phyloP scores from a whole-genome alignment of 2,888 invertebrate genomes.

The Cephus runcator region DNA sequence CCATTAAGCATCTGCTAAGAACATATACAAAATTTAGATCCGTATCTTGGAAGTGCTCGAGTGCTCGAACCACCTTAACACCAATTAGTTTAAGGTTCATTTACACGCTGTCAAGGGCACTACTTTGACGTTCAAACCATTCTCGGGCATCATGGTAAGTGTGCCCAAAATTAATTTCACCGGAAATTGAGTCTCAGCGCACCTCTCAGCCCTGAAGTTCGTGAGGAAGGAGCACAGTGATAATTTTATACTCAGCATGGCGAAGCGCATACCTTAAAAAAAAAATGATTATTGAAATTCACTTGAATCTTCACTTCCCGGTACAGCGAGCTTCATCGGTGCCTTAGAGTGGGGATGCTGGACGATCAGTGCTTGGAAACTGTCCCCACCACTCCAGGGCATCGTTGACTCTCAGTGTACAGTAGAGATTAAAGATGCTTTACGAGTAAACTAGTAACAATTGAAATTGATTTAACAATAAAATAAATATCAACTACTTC shows the following conservation, averaged over 20 bases:
- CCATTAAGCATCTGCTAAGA: too few relatives aligned
- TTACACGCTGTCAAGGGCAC: neutral
- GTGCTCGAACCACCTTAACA: too few relatives aligned
- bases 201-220: neutral
- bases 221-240: neutral
- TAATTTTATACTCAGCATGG: neutral
- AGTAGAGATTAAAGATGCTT: neutral
- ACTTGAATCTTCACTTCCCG: neutral
- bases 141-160: neutral
- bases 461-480: neutral
- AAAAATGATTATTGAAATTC: neutral
- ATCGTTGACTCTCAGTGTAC: neutral
- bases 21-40: too few relatives aligned
- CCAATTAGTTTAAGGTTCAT: neutral
- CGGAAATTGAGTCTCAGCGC: constrained; percentile 2
- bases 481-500: neutral
- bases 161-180: neutral
- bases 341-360: neutral
- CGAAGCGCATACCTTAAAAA: constrained; percentile 6
- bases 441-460: neutral
- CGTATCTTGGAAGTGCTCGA: too few relatives aligned
- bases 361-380: neutral
- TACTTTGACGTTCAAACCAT: neutral
- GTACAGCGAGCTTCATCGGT: neutral
- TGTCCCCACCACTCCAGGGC: neutral